phyloP scores from a whole-genome alignment of 1,140 invertebrate species.

The Ips nitidus region DNA sequence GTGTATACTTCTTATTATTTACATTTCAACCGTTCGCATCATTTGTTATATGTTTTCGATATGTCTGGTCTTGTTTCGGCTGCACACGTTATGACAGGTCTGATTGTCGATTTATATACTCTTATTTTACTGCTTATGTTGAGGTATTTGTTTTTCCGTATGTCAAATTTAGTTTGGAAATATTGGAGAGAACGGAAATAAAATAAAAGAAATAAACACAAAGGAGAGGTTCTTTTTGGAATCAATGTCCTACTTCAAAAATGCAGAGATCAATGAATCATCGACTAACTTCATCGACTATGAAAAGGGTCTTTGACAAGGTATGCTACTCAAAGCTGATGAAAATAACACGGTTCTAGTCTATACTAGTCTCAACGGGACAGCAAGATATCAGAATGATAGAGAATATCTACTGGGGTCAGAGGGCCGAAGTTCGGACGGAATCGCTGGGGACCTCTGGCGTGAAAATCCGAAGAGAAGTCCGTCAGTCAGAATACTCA shows the following conservation, averaged over 20 bases:
- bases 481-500: neutral
- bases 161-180: too few species aligned
- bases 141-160: too few species aligned
- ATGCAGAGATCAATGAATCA: constrained; percentile 2
- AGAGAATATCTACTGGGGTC: constrained; percentile 1
- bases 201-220: too few species aligned
- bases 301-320: neutral
- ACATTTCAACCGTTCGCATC: too few species aligned
- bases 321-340: neutral
- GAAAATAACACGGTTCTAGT: neutral
- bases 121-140: too few species aligned
- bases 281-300: neutral
- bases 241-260: neutral
- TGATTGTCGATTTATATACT: too few species aligned
- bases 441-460: neutral
- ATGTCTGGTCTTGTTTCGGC: too few species aligned
- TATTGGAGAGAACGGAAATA: too few species aligned
- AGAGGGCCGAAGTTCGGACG: neutral
- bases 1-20: too few species aligned
- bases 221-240: too few species aligned
- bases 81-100: too few species aligned
- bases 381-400: neutral
- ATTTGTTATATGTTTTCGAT: too few species aligned
- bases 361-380: neutral
- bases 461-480: constrained; percentile 2